Conservation (phyloP, 2,113 vertebrate species). For the Corythornis vintsioides region DNA sequence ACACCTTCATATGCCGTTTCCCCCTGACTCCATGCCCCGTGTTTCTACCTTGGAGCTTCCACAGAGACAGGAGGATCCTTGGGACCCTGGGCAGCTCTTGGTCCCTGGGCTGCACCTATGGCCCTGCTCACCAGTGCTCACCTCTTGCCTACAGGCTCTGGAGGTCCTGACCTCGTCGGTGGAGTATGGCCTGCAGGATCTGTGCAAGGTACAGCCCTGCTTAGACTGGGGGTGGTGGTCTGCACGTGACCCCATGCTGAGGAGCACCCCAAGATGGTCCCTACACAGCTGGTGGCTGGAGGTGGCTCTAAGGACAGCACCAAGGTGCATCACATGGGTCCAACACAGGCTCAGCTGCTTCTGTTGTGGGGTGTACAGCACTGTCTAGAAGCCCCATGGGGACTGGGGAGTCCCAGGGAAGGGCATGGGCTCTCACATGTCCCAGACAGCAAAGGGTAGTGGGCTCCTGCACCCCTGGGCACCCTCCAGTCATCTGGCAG, state of each 20-base stretch:
- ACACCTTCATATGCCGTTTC: not conserved
- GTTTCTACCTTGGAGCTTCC: not conserved
- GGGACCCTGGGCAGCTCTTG: not conserved
- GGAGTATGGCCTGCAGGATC: conserved; percentile 78
- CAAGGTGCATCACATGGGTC: rapidly evolving
- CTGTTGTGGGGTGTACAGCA: not conserved
- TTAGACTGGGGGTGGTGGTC: not conserved
- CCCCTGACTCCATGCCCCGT: no score
- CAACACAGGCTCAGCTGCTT: not conserved
- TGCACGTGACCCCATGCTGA: rapidly evolving
- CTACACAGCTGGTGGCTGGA: not conserved
- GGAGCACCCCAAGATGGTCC: not conserved
- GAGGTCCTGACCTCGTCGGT: conserved; percentile 80
- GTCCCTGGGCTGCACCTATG: rapidly evolving
- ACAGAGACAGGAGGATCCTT: rapidly evolving
- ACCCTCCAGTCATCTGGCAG: not conserved
- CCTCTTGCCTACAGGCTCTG: conserved; percentile 65
- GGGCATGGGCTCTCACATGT: not conserved
- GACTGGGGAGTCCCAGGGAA: not conserved
- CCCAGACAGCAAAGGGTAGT: not conserved
- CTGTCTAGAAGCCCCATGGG: rapidly evolving
- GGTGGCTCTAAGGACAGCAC: not conserved
- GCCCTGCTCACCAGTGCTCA: rapidly evolving
- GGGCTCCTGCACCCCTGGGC: rapidly evolving
- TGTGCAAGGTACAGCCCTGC: conserved; percentile 67